Base-by-base conservation (phyloP, 2,113 vertebrate genomes). In the Oreocharis arfaki region DNA sequence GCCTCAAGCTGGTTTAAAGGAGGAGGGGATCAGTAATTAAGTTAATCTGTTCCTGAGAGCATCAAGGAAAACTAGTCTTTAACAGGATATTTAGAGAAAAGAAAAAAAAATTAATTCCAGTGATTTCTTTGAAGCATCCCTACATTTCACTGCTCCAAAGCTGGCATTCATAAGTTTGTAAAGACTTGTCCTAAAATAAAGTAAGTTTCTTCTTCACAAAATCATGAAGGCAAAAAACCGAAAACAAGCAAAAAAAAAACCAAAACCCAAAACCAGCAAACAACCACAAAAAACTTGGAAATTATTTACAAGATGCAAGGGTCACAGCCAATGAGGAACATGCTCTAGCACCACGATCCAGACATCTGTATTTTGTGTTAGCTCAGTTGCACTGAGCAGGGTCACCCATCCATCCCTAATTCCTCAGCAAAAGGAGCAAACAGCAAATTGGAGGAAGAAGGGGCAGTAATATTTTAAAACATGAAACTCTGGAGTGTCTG, bases 1-100 rank as follows among this genome's bases (percentile, higher is more conserved):
- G 95, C 92, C 95, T 95, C 63, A 14, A 85, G 90, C 78, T 95
- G 75, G 33, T 91, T 96, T 90, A 61, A 59, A 55, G 59, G 63
- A 92, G 94, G 89, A 88, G 52, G 79, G 75, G 39, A 84, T 81
- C 71, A 56, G 93, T 93, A 96, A 95, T 96, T 96, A 97, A 96
- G 33, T 61, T 93, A 87, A 94, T 91, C 89, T 89, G 67, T 44
- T 94, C 85, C 87, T 94, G 50, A 77, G 15, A 97, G 63, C 55
- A 91, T 87, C 67, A 83, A 90, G 87, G 23, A 96, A 96, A 94
- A 47, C 73, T 68, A 81, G 71, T 77, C 42, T 81, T 92, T 67
- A 81, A 41, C 60, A 56, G 23, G 50, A 23, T 52, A 55, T 64
- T 95, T 92, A 87, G 16, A 57, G 11, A 1, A 10, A n/a, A 68